These are phyloP conservation scores for Hylomyscus alleni DNA, from an alignment of 2,797 vertebrate species.

Conservation along the genomic window DNA sequence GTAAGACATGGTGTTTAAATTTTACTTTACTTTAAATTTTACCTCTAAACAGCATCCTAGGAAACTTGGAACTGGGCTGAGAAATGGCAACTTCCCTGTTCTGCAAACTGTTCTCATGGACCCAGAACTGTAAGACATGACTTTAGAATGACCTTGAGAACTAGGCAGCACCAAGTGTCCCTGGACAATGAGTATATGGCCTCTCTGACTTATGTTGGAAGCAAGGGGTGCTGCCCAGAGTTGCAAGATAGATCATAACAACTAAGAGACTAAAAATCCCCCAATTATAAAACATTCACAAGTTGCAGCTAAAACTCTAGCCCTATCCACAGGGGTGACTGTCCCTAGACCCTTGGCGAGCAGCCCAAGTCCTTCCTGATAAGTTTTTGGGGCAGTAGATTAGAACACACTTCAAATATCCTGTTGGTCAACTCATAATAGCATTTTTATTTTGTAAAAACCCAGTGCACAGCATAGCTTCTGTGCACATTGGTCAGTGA, in stretches of 20 bases:
- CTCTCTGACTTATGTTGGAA: neutral
- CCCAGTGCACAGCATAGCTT: no score
- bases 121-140: neutral
- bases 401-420: neutral
- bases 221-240: neutral
- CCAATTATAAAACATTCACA: neutral
- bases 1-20: neutral
- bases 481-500: neutral
- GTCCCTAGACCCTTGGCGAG: no score
- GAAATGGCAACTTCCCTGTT: neutral
- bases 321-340: neutral
- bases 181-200: neutral
- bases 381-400: neutral
- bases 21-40: neutral
- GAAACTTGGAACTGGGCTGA: neutral
- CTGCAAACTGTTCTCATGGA: neutral
- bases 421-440: neutral
- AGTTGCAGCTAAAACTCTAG: no score
- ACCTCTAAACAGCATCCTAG: neutral
- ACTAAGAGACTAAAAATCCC: neutral
- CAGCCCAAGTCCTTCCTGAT: neutral
- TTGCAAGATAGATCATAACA: neutral
- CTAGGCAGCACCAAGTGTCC: neutral
- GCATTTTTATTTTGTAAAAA: neutral
- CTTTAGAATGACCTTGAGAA: neutral